Evolutionary conservation across 2,113 vertebrate species (phyloP).

Genomic region (Bungarus multicinctus): DNA sequence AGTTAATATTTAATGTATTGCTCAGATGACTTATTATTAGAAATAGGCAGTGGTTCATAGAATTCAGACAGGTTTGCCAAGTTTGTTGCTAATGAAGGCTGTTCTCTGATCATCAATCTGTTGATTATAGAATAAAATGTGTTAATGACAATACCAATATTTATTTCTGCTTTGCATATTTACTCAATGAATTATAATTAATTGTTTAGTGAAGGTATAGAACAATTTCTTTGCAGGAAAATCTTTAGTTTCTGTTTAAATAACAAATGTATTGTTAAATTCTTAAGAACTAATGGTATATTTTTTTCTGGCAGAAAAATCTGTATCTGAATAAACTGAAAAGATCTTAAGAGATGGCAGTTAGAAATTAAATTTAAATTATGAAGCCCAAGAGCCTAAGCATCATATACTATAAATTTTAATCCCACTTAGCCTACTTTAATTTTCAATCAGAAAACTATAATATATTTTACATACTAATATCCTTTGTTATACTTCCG

Average conservation of each 20-base stretch:
- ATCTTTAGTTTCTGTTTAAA: background rate
- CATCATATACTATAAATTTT: background rate
- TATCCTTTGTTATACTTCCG: background rate
- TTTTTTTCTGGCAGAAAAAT: background rate
- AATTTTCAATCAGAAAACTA: background rate
- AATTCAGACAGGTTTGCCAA: conserved; percentile 6
- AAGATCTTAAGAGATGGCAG: background rate
- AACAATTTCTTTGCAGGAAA: background rate
- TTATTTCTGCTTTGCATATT: conserved; percentile 15
- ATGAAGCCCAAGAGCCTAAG: background rate
- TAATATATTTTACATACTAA: background rate
- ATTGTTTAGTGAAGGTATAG: background rate
- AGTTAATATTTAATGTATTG: background rate
- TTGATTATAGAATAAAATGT: background rate
- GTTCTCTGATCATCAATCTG: background rate
- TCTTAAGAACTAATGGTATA: background rate
- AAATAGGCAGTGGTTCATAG: background rate
- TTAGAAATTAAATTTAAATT: background rate
- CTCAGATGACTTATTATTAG: background rate
- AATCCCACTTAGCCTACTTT: background rate
- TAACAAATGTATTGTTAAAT: background rate
- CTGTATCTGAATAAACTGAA: background rate
- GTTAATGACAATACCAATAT: background rate
- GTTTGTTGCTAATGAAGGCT: background rate
- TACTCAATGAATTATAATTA: background rate